Conservation (phyloP, 1,140 invertebrate species). For the Eulimnadia texana region DNA sequence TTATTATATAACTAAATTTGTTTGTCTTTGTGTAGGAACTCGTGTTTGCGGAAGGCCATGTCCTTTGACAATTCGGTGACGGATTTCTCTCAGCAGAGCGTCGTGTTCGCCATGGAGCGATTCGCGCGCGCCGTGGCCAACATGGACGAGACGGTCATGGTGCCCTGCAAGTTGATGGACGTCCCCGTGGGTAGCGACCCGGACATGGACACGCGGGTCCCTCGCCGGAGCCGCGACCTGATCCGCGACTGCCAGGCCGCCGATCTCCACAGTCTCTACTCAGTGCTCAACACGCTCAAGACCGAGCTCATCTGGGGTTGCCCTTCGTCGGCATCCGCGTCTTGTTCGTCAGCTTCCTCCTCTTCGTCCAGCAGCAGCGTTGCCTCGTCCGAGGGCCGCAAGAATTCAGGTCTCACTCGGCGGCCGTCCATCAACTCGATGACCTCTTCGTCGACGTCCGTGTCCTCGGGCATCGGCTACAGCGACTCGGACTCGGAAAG, state of each 20-base stretch:
- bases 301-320: slow-evolving; percentile 66
- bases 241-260: slow-evolving; percentile 36
- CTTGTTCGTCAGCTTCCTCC: too few relatives aligned
- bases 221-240: slow-evolving; percentile 31
- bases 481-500: slow-evolving; percentile 60
- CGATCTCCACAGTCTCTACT: slow-evolving; percentile 66
- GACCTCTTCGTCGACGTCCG: slow-evolving; percentile 46
- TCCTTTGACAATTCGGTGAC: slow-evolving; percentile 12
- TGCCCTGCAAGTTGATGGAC: slow-evolving; percentile 74
- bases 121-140: slow-evolving; percentile 73
- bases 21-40: not conserved
- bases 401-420: slow-evolving; percentile 24
- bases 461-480: slow-evolving; percentile 27
- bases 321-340: slow-evolving; percentile 22
- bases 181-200: slow-evolving; percentile 37
- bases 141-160: slow-evolving; percentile 79
- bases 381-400: not conserved
- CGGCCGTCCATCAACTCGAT: slow-evolving; percentile 53
- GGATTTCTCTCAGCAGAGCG: slow-evolving; percentile 53
- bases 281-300: slow-evolving; percentile 67
- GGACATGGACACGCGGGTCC: slow-evolving; percentile 29
- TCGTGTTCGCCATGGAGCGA: slow-evolving; percentile 72
- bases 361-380: not conserved
- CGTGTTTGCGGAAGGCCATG: slow-evolving; percentile 12
- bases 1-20: not conserved